Conservation (phyloP, 2,888 invertebrate genomes). For the Plebejus melissa region DNA sequence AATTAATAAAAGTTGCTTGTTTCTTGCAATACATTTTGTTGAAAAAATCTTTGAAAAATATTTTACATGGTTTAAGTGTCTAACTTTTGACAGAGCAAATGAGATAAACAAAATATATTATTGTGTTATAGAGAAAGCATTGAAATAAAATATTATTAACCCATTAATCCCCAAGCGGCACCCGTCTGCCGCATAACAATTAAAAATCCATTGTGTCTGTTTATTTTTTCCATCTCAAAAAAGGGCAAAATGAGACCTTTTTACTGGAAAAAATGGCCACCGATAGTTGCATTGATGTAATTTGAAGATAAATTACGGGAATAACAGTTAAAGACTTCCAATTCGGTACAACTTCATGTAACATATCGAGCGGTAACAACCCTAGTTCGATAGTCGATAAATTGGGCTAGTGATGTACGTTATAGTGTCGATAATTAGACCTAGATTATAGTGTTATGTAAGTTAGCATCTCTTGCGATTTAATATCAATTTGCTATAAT, state of each 20-base stretch:
- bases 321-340: slow-evolving; percentile 39
- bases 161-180: no score
- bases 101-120: no score
- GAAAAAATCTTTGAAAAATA: background rate
- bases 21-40: background rate
- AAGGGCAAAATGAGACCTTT: no score
- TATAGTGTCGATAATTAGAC: background rate
- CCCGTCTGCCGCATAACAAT: no score
- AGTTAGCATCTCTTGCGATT: no score
- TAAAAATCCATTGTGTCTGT: no score
- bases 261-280: slow-evolving; percentile 5
- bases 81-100: background rate
- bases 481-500: no score
- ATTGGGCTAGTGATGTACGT: slow-evolving; percentile 29
- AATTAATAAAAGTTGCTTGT: background rate
- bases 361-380: slow-evolving; percentile 44
- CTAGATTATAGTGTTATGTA: no score
- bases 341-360: slow-evolving; percentile 44
- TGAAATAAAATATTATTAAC: no score
- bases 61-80: background rate
- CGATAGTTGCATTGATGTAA: background rate
- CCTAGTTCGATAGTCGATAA: slow-evolving; percentile 44
- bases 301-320: slow-evolving; percentile 24
- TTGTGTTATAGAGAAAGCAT: no score
- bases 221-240: no score